Conservation (phyloP, 2,888 invertebrate species). For the Camponotus fellah region DNA sequence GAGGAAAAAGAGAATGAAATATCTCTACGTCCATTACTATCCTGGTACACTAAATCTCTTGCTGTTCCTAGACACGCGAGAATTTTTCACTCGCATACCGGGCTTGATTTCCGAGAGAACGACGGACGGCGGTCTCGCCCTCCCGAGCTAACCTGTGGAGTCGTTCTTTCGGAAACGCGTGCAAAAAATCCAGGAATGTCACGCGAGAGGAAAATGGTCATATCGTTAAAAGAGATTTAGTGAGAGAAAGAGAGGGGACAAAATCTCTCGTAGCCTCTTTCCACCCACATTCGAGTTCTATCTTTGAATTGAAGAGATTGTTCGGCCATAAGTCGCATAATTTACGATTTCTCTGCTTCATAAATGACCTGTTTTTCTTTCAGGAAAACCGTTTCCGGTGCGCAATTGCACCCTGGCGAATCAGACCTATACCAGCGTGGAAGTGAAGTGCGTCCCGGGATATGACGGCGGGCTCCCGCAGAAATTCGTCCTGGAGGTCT, state of each 20-base stretch:
- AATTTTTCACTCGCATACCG: slow-evolving; percentile 67
- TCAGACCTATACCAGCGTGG: slow-evolving; percentile 93
- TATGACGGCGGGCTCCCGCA: slow-evolving; percentile 97
- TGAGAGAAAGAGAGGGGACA: neutral
- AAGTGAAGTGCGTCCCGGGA: slow-evolving; percentile 93
- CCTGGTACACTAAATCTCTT: slow-evolving; percentile 69
- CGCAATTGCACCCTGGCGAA: slow-evolving; percentile 95
- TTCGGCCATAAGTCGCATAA: neutral
- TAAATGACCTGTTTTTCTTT: slow-evolving; percentile 53
- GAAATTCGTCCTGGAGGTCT: slow-evolving; percentile 94
- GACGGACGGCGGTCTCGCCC: neutral
- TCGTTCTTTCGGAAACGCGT: slow-evolving; percentile 55
- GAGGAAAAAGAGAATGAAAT: slow-evolving; percentile 46
- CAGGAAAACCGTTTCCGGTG: slow-evolving; percentile 94
- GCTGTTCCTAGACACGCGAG: slow-evolving; percentile 70
- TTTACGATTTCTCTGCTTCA: slow-evolving; percentile 9
- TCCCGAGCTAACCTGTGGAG: slow-evolving; percentile 66
- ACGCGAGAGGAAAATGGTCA: slow-evolving; percentile 43
- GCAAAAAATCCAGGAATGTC: slow-evolving; percentile 65
- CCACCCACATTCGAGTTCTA: neutral
- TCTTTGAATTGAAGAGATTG: neutral
- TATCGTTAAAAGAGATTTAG: slow-evolving; percentile 35
- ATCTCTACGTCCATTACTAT: slow-evolving; percentile 68
- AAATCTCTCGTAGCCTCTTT: neutral
- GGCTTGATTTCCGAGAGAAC: slow-evolving; percentile 68